Conservation (phyloP, 2,888 invertebrate genomes). For the Frankliniella fusca region DNA sequence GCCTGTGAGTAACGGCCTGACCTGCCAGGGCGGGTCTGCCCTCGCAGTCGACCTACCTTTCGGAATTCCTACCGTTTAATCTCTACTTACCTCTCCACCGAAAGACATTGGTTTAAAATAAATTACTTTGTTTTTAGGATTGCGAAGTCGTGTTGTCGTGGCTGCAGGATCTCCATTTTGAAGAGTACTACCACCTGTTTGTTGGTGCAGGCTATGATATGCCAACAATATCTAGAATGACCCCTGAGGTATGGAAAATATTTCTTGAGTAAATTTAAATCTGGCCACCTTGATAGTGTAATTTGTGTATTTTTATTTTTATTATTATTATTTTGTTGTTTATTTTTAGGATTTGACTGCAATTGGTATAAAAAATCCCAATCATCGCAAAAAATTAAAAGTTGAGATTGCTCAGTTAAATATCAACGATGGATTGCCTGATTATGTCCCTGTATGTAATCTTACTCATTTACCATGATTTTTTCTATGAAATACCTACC, state of each 20-base stretch:
- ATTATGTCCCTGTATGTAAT: constrained; percentile 78
- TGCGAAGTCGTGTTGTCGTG: constrained; percentile 91
- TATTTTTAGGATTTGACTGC: constrained; percentile 56
- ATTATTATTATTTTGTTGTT: constrained; percentile 33
- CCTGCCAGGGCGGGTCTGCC: no score
- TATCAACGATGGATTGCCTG: constrained; percentile 90
- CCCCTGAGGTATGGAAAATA: constrained; percentile 69
- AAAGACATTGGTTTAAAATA: constrained; percentile 27
- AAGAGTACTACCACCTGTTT: constrained; percentile 91
- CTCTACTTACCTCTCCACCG: not conserved
- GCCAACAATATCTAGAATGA: constrained; percentile 97
- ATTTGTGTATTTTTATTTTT: not conserved
- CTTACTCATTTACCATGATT: constrained; percentile 24
- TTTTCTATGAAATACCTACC: constrained; percentile 30
- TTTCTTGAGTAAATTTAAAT: not conserved
- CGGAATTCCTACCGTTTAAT: not conserved
- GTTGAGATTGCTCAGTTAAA: constrained; percentile 92
- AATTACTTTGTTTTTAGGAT: constrained; percentile 58
- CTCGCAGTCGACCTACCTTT: no score
- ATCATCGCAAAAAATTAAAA: constrained; percentile 92
- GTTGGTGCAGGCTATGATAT: constrained; percentile 95
- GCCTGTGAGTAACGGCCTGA: constrained; percentile 53
- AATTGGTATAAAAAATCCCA: constrained; percentile 88
- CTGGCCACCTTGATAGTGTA: not conserved
- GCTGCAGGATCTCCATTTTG: constrained; percentile 89